These are phyloP conservation scores for Propsilocerus akamusi DNA, from an alignment of 1,140 invertebrate species.

Conservation along the genomic window DNA sequence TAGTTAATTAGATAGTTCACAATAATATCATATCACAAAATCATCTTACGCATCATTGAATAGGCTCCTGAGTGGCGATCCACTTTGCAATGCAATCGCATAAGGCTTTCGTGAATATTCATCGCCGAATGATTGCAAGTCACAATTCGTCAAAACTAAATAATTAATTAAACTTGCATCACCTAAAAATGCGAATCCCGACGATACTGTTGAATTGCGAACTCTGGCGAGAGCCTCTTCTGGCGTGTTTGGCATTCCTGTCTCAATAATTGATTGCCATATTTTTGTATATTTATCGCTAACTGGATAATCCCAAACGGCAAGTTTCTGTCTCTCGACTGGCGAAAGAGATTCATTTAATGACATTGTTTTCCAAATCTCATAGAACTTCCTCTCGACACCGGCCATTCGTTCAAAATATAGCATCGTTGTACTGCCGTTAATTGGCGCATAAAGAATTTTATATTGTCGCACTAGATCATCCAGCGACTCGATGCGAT, in stretches of 20 bases:
- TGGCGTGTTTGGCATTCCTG: conserved; percentile 52
- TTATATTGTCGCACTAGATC: conserved; percentile 90
- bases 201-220: conserved; percentile 45
- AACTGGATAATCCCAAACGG: conserved; percentile 97
- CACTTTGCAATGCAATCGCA: conserved; percentile 89
- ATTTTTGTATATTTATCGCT: conserved; percentile 98
- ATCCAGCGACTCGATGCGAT: conserved; percentile 80
- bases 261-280: conserved; percentile 92
- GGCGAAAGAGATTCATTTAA: conserved; percentile 80
- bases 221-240: conserved; percentile 68
- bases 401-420: conserved; percentile 94
- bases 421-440: conserved; percentile 55
- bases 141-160: conserved; percentile 63
- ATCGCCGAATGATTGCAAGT: conserved; percentile 77
- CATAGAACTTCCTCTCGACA: conserved; percentile 87
- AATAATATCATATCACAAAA: not conserved
- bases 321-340: conserved; percentile 76
- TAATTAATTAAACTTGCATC: conserved; percentile 61
- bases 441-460: conserved; percentile 17
- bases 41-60: conserved; percentile 70
- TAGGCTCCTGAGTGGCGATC: conserved; percentile 79
- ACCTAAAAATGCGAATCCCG: conserved; percentile 79
- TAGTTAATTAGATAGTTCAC: too few species aligned
- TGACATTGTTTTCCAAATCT: conserved; percentile 97
- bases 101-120: conserved; percentile 95